Base-by-base conservation (phyloP, 2,113 vertebrate genomes). In the Erinaceus europaeus region DNA sequence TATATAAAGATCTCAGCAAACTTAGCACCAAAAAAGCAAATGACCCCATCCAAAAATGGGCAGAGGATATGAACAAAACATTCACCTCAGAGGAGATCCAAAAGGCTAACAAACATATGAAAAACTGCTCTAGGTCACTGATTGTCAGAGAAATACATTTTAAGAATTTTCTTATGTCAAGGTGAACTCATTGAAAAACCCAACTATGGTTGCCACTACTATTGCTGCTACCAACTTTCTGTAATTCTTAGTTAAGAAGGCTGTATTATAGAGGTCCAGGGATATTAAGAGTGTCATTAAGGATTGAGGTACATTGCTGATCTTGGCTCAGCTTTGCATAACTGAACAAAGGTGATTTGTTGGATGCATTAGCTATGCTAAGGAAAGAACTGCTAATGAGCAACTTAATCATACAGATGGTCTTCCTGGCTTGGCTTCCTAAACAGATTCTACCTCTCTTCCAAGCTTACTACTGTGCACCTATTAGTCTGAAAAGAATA, bases 391-490 rank as follows among this genome's bases (percentile, higher is more conserved):
- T 88, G 92, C 73, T 93, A 90, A 92, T 78, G 74, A 73, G 89
- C 83, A 88, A 79, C 84, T 94, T 89, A 90, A 90, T 94, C 94
- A 81, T 88, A 91, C 92, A 94, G 89, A 92, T 93, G 82, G 91
- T 84, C 62, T 83, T 67, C 82, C 77, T 94, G 92, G 46, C 86
- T 88, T 25, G 1, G 76, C 57, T 82, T 88, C 50, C 86, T 93
- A 46, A 87, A 61, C 44, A 89, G 89, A 3, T 42, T 84, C 68
- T 79, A 85, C 29, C 17, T 44, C 38, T 76, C 61, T 89, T 46
- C 6, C 11, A 2, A 34, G 48, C 14, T 81, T 20, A 3, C n/a
- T 64, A 42, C 82, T 81, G 9, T 84, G 71, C 72, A 68, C 55
- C 59, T 94, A 32, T 80, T 91, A 72, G 76, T 69, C 67, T 46